Evolutionary conservation across 2,888 invertebrate genomes (phyloP).

Genomic region (Hypselothyrea guttata): DNA sequence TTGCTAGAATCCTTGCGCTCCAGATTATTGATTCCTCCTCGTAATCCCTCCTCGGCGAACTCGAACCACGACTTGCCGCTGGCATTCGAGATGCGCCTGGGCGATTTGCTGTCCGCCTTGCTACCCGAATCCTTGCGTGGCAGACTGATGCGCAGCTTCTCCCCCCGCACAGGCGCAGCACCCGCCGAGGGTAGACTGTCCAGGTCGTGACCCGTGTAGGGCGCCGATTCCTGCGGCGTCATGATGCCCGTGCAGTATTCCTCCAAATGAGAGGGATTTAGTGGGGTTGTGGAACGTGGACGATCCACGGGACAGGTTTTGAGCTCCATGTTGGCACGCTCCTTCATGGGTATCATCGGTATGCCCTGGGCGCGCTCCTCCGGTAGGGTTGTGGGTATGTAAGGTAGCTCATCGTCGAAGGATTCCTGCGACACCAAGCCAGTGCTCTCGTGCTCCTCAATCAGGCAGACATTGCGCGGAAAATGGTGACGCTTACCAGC

Average conservation of each 20-base stretch:
- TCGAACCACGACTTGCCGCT: slow-evolving; percentile 85
- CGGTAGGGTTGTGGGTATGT: slow-evolving; percentile 94
- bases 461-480: slow-evolving; percentile 84
- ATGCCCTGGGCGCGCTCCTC: slow-evolving; percentile 91
- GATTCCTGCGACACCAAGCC: slow-evolving; percentile 91
- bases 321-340: slow-evolving; percentile 85
- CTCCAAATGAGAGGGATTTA: slow-evolving; percentile 87
- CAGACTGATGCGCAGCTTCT: slow-evolving; percentile 88
- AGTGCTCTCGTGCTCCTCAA: slow-evolving; percentile 88
- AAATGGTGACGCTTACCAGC: slow-evolving; percentile 81
- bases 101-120: slow-evolving; percentile 83
- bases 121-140: slow-evolving; percentile 84
- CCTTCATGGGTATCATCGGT: slow-evolving; percentile 91
- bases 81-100: slow-evolving; percentile 83
- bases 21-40: slow-evolving; percentile 79
- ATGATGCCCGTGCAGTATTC: slow-evolving; percentile 85
- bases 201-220: slow-evolving; percentile 33
- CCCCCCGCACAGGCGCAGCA: slow-evolving; percentile 80
- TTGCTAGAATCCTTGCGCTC: slow-evolving; percentile 79
- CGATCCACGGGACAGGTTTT: slow-evolving; percentile 89
- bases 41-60: slow-evolving; percentile 86
- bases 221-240: slow-evolving; percentile 56
- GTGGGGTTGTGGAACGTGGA: slow-evolving; percentile 89
- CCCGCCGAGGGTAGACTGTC: slow-evolving; percentile 7
- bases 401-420: slow-evolving; percentile 93